Evolutionary conservation across 1,140 invertebrate species (phyloP), one percentile per base, ranked within the genome.

Genomic region (Chionoecetes opilio): DNA sequence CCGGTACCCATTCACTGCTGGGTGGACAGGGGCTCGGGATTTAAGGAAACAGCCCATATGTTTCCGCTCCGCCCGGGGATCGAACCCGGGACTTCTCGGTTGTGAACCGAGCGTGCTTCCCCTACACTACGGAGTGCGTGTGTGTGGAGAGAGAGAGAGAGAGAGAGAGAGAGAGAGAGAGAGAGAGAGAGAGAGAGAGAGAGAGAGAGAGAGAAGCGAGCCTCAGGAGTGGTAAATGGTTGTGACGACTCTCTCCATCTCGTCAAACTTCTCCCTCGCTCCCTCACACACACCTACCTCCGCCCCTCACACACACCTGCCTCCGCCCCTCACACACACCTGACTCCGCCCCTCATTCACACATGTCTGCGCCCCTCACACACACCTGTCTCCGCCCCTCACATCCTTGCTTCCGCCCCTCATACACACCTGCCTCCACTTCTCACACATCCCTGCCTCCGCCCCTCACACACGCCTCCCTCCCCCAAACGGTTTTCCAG

Each of bases 211-310:
- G n/a, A 1, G 63, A 75, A 75, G 63, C 21, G 11, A 75, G 63
- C 21, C 21, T n/a, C 63, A 75, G 21, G n/a, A n/a, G n/a, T 26
- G 63, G 63, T n/a, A 75, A 75, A 75, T n/a, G 63, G 63, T 21
- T 21, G 63, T 75, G 63, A 75, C 63, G 63, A 75, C 63, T 75
- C n/a, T n/a, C 63, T 75, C 63, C 26, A n/a, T 75, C 63, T n/a
- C 21, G 63, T n/a, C 63, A 75, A 75, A 75, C 63, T 75, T 75
- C 21, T 26, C 21, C 63, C 63, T n/a, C 63, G 26, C 21, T 75
- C n/a, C 63, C 63, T n/a, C 46, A 75, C 21, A 26, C n/a, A 2
- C 63, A 26, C 63, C 41, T 2, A 26, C 63, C 21, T 26, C 63
- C n/a, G 46, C 46, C 21, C 46, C 21, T 17, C 46, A 75, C 5